Conservation (phyloP, 2,888 invertebrate species). For the Lepidonotus clava region DNA sequence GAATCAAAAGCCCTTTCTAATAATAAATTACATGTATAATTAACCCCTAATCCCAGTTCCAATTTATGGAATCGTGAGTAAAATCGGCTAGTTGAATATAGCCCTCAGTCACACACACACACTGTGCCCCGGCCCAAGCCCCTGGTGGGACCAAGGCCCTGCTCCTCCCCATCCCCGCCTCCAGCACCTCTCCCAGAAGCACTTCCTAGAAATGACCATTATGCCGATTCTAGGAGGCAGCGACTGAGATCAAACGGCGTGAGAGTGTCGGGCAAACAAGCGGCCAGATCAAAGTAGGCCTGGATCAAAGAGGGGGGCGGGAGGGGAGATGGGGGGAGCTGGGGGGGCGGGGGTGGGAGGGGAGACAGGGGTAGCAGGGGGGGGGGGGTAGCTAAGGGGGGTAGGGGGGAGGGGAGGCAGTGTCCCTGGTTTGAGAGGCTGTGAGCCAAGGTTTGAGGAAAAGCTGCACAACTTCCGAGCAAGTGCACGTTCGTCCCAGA, state of each 20-base stretch:
- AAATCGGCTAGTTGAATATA: no score
- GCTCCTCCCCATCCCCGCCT: no score
- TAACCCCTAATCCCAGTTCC: no score
- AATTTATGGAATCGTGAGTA: no score
- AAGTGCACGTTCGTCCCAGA: no score
- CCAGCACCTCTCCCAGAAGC: not conserved
- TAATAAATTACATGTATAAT: no score
- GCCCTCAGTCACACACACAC: no score
- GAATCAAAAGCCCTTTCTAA: no score
- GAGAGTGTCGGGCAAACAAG: not conserved
- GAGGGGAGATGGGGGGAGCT: not conserved
- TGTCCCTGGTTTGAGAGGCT: not conserved
- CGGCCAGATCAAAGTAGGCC: not conserved
- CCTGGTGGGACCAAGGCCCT: no score
- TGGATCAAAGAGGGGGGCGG: not conserved
- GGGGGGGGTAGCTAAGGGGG: not conserved
- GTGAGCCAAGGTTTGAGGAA: not conserved
- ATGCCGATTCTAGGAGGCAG: not conserved
- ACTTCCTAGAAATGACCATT: not conserved
- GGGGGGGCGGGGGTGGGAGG: not conserved
- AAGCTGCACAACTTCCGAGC: no score
- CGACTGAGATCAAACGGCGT: not conserved
- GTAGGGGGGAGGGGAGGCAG: not conserved
- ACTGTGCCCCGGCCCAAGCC: no score
- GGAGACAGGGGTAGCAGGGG: not conserved